A percentile compares a stretch with the other conserved stretches of the same genome.
phyloP scores from a whole-genome alignment of 2,888 invertebrate species.

The Syrphus vitripennis region DNA sequence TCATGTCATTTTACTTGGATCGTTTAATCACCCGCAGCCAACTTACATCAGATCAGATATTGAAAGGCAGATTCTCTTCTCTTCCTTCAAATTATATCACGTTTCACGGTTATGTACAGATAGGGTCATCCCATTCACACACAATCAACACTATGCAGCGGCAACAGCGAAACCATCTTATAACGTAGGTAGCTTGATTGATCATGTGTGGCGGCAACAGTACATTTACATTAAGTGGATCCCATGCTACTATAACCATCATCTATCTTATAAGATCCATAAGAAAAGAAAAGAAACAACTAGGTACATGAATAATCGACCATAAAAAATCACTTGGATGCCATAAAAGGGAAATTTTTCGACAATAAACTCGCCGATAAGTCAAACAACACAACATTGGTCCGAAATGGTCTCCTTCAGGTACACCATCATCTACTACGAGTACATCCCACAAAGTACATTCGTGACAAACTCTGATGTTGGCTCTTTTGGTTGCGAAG shows the following conservation, averaged over 20 bases:
- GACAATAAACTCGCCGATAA: constrained; percentile 60
- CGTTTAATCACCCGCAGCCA: constrained; percentile 57
- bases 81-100: constrained; percentile 38
- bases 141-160: neutral
- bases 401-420: constrained; percentile 51
- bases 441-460: constrained; percentile 26
- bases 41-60: constrained; percentile 24
- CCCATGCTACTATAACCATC: constrained; percentile 45
- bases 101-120: constrained; percentile 25
- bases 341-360: constrained; percentile 69
- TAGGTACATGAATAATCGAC: constrained; percentile 62
- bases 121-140: constrained; percentile 31
- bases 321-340: constrained; percentile 69
- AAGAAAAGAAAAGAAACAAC: neutral
- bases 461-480: constrained; percentile 55
- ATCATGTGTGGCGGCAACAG: constrained; percentile 66
- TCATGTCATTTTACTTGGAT: constrained; percentile 55
- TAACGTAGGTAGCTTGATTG: constrained; percentile 53
- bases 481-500: neutral
- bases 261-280: constrained; percentile 18
- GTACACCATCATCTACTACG: constrained; percentile 26
- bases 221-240: constrained; percentile 70
- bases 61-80: constrained; percentile 13
- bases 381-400: constrained; percentile 49
- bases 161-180: neutral